Conservation (phyloP, 1,140 invertebrate species). For the Tyrophagus putrescentiae region DNA sequence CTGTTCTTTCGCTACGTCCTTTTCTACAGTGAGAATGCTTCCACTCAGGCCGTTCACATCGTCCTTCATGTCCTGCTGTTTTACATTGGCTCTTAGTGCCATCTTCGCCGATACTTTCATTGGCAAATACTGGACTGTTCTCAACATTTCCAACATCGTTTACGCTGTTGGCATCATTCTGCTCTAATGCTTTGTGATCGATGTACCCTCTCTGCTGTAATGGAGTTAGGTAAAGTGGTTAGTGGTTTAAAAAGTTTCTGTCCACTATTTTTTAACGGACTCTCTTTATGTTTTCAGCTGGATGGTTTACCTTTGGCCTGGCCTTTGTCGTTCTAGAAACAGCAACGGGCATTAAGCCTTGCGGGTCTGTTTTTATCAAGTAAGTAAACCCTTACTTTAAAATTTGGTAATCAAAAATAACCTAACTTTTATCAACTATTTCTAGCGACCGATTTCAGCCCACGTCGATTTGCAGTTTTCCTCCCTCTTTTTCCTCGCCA, state of each 20-base stretch:
- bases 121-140: conserved; percentile 53
- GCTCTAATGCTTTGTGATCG: no score
- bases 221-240: neutral
- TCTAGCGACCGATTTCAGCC: conserved; percentile 82
- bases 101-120: conserved; percentile 70
- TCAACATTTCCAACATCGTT: conserved; percentile 45
- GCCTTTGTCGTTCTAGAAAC: conserved; percentile 68
- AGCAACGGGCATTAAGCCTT: conserved; percentile 95
- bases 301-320: conserved; percentile 54
- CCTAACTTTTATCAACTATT: conserved; percentile 90
- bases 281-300: conserved; percentile 35
- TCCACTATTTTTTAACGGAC: neutral
- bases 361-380: conserved; percentile 87
- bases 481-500: conserved; percentile 34
- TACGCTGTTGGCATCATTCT: conserved; percentile 70
- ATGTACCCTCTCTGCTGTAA: conserved; percentile 35
- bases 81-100: conserved; percentile 69
- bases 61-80: conserved; percentile 71
- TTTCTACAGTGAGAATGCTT: conserved; percentile 43
- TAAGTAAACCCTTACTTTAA: conserved; percentile 61
- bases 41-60: conserved; percentile 64
- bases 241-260: conserved; percentile 12
- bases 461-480: conserved; percentile 29
- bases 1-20: conserved; percentile 58
- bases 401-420: conserved; percentile 53